Base-by-base conservation (phyloP, 92 coral and sea anemone genomes). In the Zoanthus sansibaricus region DNA sequence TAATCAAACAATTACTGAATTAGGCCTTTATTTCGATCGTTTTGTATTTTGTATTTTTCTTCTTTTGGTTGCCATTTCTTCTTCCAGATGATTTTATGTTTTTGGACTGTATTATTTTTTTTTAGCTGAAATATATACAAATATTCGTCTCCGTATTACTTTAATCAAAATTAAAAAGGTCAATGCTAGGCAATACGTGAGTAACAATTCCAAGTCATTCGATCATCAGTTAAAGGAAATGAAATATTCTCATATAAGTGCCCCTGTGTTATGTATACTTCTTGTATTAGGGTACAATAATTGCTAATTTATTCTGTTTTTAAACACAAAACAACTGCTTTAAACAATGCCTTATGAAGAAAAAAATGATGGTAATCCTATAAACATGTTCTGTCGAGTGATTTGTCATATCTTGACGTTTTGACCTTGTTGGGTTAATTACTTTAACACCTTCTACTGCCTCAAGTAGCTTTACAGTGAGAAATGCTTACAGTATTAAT, bases 321-420 rank as follows among this genome's bases (percentile, higher is more conserved):
- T n/a, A n/a, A 33, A 33, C 42, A 33, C 42, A 33, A 33, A 33
- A 33, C 42, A 33, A 3, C 42, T 33, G 3, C 3, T 33, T 33
- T 33, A 62, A 5, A 14, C 31, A 62, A 20, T 79, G 4, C 44
- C 62, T 79, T 62, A 3, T 3, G 54, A 0, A 5, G 30, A 31
- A 0, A 18, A 21, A 12, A 80, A 80, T 42, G 5, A 45, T 11
- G n/a, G 17, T 9, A 10, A 66, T 80, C 17, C 18, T 46, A 64
- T 9, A 20, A 45, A 80, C 37, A 13, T 49, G 73, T 44, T 30
- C 15, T 9, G 37, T 56, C 17, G 21, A 46, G 85, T 80, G 33
- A 78, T 80, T 61, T 44, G 47, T 17, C 17, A 42, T 64, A 62
- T 62, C 25, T 45, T 80, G 74, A 80, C 85, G 21, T 80, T 80